phyloP scores from a whole-genome alignment of 1,140 invertebrate genomes.

The Diprion similis region DNA sequence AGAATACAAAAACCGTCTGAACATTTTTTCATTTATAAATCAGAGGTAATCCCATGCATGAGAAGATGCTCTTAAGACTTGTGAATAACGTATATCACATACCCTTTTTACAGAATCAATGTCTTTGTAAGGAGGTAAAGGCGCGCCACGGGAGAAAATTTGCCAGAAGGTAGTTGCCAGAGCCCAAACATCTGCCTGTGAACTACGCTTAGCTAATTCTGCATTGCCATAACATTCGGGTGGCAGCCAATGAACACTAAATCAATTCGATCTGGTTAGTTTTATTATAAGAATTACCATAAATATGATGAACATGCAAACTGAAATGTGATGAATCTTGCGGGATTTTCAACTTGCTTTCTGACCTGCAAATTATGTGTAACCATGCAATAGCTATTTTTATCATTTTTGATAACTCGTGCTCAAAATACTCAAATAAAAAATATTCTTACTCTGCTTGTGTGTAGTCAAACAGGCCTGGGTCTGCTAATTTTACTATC shows the following conservation, averaged over 20 bases:
- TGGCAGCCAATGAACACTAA: conserved; percentile 86
- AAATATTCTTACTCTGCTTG: conserved; percentile 68
- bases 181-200: conserved; percentile 84
- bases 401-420: too few relatives aligned
- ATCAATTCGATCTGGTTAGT: conserved; percentile 34
- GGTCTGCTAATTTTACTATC: conserved; percentile 80
- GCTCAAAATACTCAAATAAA: conserved; percentile 1
- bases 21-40: conserved; percentile 11
- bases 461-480: conserved; percentile 68
- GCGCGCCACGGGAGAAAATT: conserved; percentile 81
- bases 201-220: conserved; percentile 68
- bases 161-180: conserved; percentile 90
- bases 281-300: conserved; percentile 27
- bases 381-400: too few relatives aligned
- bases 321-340: background rate
- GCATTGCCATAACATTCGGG: conserved; percentile 77
- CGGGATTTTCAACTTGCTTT: too few relatives aligned
- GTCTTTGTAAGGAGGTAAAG: conserved; percentile 43
- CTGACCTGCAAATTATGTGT: too few relatives aligned
- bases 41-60: background rate
- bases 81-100: background rate
- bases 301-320: conserved; percentile 12
- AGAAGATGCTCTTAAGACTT: conserved; percentile 14
- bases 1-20: conserved; percentile 23
- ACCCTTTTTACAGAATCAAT: conserved; percentile 51